A percentile compares a stretch with the other conserved stretches of the same genome.
phyloP scores from a whole-genome alignment of 2,888 invertebrate species.

The Tillus elongatus region DNA sequence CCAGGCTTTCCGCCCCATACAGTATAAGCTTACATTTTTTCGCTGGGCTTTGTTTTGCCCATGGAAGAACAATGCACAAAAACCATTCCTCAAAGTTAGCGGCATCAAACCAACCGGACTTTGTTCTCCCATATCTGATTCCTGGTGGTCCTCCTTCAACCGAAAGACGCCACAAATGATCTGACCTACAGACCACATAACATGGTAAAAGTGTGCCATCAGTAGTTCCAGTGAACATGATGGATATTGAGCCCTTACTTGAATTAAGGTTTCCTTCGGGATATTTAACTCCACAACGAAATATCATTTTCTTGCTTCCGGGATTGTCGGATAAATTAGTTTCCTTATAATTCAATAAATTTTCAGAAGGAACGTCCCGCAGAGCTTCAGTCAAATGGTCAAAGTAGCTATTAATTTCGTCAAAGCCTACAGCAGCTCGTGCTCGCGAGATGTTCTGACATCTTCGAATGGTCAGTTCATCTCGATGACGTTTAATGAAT shows the following conservation, averaged over 20 bases:
- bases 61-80: not conserved
- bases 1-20: no score
- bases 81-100: conserved; percentile 7
- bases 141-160: no score
- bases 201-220: no score
- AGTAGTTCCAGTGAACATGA: conserved; percentile 14
- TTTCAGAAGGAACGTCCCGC: conserved; percentile 1
- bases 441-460: conserved; percentile 1
- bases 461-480: not conserved
- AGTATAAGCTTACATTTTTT: no score
- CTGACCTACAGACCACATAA: no score
- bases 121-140: conserved; percentile 28
- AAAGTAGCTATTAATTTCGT: conserved; percentile 1
- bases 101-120: no score
- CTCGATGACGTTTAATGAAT: conserved; percentile 4
- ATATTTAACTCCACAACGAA: conserved; percentile 11
- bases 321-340: not conserved
- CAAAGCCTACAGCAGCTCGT: conserved; percentile 1
- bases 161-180: no score
- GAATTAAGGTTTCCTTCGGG: conserved; percentile 14
- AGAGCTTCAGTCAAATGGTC: not conserved
- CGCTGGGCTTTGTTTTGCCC: not conserved
- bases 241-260: conserved; percentile 9
- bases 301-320: conserved; percentile 6
- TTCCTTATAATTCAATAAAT: conserved; percentile 7